Percentiles rank a stretch among this genome's conserved stretches.
Evolutionary conservation across 2,797 vertebrate species (phyloP).

Genomic region (Danio jaintianensis): DNA sequence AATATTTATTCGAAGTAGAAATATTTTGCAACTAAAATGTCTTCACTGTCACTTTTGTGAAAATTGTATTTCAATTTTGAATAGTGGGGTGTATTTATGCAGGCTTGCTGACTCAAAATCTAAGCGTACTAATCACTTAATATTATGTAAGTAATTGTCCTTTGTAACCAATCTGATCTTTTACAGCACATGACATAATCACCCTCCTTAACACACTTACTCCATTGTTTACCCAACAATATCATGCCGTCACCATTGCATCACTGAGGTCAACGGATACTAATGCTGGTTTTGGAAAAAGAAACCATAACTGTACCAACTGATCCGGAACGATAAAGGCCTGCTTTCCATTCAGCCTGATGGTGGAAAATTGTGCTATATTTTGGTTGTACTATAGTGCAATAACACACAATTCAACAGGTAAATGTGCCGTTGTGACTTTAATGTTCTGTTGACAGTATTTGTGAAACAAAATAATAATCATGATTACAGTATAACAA

Average conservation of each 20-base stretch:
- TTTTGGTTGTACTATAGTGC: neutral
- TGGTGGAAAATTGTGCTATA: neutral
- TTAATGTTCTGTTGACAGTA: neutral
- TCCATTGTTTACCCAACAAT: conserved; percentile 26
- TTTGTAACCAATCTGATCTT: conserved; percentile 23
- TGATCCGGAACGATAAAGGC: neutral
- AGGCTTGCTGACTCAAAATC: neutral
- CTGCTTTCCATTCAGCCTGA: neutral
- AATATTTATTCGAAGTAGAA: no score
- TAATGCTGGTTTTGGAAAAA: conserved; percentile 27
- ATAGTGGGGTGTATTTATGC: no score
- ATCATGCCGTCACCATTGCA: neutral
- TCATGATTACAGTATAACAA: no score
- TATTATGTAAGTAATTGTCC: conserved; percentile 12
- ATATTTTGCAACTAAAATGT: no score
- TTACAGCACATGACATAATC: neutral
- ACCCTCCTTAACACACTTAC: neutral
- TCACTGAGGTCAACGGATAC: conserved; percentile 12
- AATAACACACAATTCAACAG: conserved; percentile 14
- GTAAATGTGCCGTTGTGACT: neutral
- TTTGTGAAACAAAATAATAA: neutral
- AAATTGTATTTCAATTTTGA: no score
- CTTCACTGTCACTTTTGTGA: no score
- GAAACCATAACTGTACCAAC: neutral
- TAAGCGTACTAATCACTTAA: neutral